Evolutionary conservation across 2,888 invertebrate genomes (phyloP).

Genomic region (Amblyjoppa proteus): DNA sequence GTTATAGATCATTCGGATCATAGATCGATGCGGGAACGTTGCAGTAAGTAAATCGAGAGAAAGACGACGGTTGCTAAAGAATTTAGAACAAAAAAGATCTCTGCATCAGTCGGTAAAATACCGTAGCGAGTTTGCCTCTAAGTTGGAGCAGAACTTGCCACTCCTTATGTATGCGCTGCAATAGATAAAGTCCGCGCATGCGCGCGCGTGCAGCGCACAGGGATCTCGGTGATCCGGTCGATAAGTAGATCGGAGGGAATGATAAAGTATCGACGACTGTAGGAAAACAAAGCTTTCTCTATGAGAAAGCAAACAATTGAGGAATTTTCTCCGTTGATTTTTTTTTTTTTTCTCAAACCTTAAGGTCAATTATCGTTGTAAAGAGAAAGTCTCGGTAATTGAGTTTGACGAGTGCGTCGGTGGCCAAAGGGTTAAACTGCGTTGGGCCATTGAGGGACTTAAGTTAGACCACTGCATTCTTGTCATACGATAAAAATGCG

Average conservation of each 20-base stretch:
- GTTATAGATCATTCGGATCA: neutral
- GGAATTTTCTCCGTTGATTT: too few species aligned
- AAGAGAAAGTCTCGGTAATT: too few species aligned
- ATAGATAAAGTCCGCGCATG: neutral
- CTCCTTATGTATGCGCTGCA: neutral
- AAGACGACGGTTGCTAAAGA: neutral
- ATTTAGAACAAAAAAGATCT: neutral
- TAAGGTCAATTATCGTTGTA: too few species aligned
- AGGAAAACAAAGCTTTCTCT: too few species aligned
- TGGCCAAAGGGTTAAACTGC: too few species aligned
- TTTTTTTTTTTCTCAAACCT: too few species aligned
- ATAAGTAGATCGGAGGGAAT: neutral
- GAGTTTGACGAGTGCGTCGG: too few species aligned
- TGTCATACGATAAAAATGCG: too few species aligned
- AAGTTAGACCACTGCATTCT: too few species aligned
- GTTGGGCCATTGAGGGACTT: too few species aligned
- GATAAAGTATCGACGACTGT: too few species aligned
- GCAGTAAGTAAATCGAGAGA: neutral
- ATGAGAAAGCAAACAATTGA: too few species aligned
- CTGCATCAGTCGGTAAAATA: neutral
- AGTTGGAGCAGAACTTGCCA: constrained; percentile 4
- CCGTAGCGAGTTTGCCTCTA: neutral
- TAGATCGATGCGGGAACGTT: neutral
- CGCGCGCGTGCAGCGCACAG: neutral
- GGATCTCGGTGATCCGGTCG: neutral